Evolutionary conservation across 2,113 vertebrate genomes (phyloP), one percentile per base, ranked within the genome.

Genomic region (Corythaixoides concolor): DNA sequence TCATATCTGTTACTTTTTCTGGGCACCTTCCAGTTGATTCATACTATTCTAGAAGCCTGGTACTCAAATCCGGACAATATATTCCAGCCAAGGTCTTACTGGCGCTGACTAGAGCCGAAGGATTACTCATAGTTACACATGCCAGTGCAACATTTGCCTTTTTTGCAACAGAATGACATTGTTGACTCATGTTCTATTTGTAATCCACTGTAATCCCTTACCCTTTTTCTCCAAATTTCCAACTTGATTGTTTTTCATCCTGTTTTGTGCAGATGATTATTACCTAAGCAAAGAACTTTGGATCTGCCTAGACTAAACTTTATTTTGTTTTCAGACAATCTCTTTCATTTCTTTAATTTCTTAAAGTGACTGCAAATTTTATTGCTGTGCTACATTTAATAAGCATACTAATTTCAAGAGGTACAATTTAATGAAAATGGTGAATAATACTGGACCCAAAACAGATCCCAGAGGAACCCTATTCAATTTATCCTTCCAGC

Each of bases 181-280:
- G 53, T 89, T 95, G 93, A 82, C 77, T 97, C 80, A 92, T 91
- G 62, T 81, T 91, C 80, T 91, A 50, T 87, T 97, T 89, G 64
- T 91, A 95, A 97, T 53, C 73, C 81, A 56, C 4, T 75, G 15
- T 82, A 89, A 92, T 87, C 73, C 68, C 8, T 43, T 16, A 50
- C 17, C 22, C 52, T 23, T 89, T 87, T 86, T 11, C 62, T 81
- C 73, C 4, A 15, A 52, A 75, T 92, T 74, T 69, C 49, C 52
- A 52, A 9, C 13, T 17, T 3, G 7, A 64, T 52, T 74, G 16
- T 11, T 67, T 70, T 78, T 70, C 43, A 60, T 60, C n/a, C n/a
- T 69, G n/a, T 52, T 95, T 86, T 64, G 56, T 87, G 73, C 14
- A 52, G 43, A 55, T 59, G 26, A 86, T 53, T 66, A 22, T 69